These are phyloP conservation scores for Zootoca vivipara DNA, from an alignment of 2,113 vertebrate species.

Conservation along the genomic window DNA sequence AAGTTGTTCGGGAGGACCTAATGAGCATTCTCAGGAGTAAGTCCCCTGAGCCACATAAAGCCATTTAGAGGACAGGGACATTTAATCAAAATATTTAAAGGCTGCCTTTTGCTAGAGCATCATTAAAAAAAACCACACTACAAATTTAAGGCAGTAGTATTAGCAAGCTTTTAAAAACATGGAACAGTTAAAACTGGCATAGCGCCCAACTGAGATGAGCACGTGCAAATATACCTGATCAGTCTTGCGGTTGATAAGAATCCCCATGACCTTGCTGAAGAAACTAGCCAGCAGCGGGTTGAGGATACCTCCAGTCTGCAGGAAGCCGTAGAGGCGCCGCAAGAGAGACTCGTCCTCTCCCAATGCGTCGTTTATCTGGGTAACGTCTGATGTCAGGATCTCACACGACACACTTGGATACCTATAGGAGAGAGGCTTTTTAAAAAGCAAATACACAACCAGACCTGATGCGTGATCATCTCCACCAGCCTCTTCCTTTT, in stretches of 20 bases:
- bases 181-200: not conserved
- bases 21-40: not conserved
- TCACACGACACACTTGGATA: constrained; percentile 78
- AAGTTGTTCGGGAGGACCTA: not conserved
- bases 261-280: constrained; percentile 80
- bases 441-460: not conserved
- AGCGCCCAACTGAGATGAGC: not conserved
- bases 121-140: too few relatives aligned
- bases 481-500: not conserved
- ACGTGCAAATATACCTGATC: constrained; percentile 65
- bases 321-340: constrained; percentile 72
- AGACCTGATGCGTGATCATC: not conserved
- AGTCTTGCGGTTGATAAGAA: constrained; percentile 77
- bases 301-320: constrained; percentile 65
- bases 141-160: not conserved
- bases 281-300: constrained; percentile 77
- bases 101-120: too few relatives aligned
- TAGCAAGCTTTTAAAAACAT: not conserved
- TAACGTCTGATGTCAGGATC: constrained; percentile 75
- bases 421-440: constrained; percentile 31
- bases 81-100: not conserved
- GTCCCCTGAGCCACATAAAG: not conserved
- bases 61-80: not conserved
- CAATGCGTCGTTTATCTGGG: constrained; percentile 75
- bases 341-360: constrained; percentile 73